Evolutionary conservation across 2,797 vertebrate genomes (phyloP).

Genomic region (Trachops cirrhosus): DNA sequence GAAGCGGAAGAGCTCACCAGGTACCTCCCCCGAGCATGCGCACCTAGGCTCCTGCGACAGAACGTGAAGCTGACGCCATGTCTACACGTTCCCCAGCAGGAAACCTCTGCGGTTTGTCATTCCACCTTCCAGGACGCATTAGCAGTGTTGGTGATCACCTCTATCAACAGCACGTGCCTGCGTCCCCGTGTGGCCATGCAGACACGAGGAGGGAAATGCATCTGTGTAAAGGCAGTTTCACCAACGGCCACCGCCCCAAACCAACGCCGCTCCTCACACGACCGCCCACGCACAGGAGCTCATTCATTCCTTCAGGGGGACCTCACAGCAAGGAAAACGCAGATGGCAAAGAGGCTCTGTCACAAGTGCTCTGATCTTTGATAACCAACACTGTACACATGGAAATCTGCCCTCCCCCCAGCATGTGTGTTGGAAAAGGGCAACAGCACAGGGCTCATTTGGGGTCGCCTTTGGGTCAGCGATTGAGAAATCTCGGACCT

Average conservation of each 20-base stretch:
- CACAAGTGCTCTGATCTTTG: conserved; percentile 51
- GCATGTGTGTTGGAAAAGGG: fast-evolving
- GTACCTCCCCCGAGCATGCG: fast-evolving
- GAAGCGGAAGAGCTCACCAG: not conserved
- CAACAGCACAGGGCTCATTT: not conserved
- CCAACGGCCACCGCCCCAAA: not conserved
- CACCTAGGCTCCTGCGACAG: not conserved
- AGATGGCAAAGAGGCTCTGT: conserved; percentile 65
- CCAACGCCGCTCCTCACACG: conserved; percentile 22
- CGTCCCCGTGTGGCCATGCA: not conserved
- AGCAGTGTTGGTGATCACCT: conserved; percentile 31
- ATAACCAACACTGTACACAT: not conserved
- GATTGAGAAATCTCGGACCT: conserved; percentile 44
- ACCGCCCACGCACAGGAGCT: conserved; percentile 27
- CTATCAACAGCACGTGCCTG: not conserved
- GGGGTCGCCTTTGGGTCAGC: conserved; percentile 48
- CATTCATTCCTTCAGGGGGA: conserved; percentile 58
- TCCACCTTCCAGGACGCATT: conserved; percentile 46
- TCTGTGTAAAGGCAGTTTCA: not conserved
- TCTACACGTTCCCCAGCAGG: conserved; percentile 22
- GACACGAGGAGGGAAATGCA: not conserved
- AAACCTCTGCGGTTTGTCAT: conserved; percentile 38
- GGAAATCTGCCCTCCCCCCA: too few relatives aligned
- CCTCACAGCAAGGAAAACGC: not conserved
- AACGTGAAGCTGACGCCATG: not conserved